These are phyloP conservation scores for Tachysurus fulvidraco DNA, from an alignment of 2,113 vertebrate species.

Conservation along the genomic window DNA sequence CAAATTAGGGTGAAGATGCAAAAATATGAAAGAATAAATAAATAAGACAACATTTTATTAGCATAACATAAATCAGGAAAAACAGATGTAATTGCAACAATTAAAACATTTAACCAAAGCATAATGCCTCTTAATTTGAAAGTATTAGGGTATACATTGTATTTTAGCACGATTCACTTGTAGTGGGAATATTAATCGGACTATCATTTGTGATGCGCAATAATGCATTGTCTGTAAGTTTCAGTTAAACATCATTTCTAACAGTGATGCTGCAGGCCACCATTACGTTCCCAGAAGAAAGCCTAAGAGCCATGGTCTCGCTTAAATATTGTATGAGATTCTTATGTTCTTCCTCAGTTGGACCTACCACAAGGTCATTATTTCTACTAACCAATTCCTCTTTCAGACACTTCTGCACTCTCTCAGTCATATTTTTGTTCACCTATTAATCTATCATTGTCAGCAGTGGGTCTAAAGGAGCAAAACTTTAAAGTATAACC, in stretches of 20 bases:
- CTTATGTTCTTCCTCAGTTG: background rate
- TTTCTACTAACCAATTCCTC: background rate
- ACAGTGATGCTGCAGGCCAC: slow-evolving; percentile 2
- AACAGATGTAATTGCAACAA: background rate
- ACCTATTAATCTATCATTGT: background rate
- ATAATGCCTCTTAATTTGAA: background rate
- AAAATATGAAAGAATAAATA: no score
- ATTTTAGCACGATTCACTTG: slow-evolving; percentile 2
- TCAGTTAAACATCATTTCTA: slow-evolving; percentile 7
- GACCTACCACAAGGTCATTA: background rate
- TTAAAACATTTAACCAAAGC: background rate
- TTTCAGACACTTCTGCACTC: background rate
- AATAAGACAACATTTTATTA: no score
- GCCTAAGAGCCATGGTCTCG: background rate
- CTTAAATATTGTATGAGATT: slow-evolving; percentile 19
- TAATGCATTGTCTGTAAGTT: background rate
- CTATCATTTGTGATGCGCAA: slow-evolving; percentile 17
- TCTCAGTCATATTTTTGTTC: background rate
- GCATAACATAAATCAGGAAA: background rate
- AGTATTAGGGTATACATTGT: background rate
- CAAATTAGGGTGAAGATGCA: no score
- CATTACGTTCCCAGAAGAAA: background rate
- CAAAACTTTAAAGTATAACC: background rate
- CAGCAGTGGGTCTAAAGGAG: slow-evolving; percentile 3
- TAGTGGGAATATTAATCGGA: slow-evolving; percentile 7